These are phyloP conservation scores for Bolinopsis microptera DNA, from an alignment of 37 sponge, comb jelly and placozoan species.

Conservation along the genomic window DNA sequence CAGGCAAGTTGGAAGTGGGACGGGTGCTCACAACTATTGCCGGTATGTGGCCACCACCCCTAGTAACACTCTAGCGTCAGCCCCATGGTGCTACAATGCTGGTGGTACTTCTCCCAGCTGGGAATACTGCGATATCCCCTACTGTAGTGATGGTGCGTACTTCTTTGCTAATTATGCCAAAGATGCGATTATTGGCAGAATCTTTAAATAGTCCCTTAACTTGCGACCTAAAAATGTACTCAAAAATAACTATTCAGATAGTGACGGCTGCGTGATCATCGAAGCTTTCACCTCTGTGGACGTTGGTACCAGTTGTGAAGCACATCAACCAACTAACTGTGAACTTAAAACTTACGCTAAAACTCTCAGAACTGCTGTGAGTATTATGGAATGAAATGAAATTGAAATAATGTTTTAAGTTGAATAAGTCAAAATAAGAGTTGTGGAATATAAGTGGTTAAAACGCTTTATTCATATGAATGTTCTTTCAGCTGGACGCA, in stretches of 20 bases:
- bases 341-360: neutral
- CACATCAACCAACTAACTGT: neutral
- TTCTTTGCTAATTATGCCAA: too few species aligned
- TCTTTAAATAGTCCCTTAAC: too few species aligned
- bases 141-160: neutral
- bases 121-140: slow-evolving; percentile 3
- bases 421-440: too few species aligned
- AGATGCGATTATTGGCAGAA: too few species aligned
- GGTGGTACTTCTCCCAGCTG: neutral
- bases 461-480: too few species aligned
- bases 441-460: too few species aligned
- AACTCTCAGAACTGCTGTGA: neutral
- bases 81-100: neutral
- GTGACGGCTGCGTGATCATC: neutral
- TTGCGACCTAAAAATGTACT: too few species aligned
- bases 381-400: too few species aligned
- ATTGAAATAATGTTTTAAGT: too few species aligned
- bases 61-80: neutral
- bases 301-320: neutral
- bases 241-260: neutral
- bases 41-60: neutral
- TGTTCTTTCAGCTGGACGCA: neutral
- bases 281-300: neutral
- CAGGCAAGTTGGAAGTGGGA: neutral
- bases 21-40: neutral